These are phyloP conservation scores for Hirtodrosophila trivittata DNA, from an alignment of 2,888 invertebrate genomes.

Conservation along the genomic window DNA sequence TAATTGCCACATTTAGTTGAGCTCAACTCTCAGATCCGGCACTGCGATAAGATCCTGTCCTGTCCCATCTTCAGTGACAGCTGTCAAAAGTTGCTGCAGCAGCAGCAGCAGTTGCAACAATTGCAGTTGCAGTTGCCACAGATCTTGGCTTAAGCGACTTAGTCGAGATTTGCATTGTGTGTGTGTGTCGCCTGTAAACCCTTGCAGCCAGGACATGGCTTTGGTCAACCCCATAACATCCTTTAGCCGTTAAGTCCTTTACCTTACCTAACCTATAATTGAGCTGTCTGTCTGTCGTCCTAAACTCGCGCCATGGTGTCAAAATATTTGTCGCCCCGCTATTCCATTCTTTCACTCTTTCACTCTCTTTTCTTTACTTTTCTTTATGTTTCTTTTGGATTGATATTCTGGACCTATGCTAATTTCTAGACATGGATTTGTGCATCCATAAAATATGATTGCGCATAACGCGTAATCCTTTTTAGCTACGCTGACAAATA, in stretches of 20 bases:
- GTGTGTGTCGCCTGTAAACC: conserved; percentile 22
- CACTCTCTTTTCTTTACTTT: neutral
- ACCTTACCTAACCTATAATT: conserved; percentile 35
- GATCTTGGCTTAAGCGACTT: conserved; percentile 53
- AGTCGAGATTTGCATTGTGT: conserved; percentile 53
- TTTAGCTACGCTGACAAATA: conserved; percentile 63
- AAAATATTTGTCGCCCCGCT: conserved; percentile 54
- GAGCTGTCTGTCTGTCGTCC: conserved; percentile 28
- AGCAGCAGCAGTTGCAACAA: conserved; percentile 9
- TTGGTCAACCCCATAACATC: conserved; percentile 37
- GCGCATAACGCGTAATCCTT: conserved; percentile 59
- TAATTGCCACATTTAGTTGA: conserved; percentile 71
- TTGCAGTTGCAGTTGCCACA: conserved; percentile 9
- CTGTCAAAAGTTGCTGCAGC: neutral
- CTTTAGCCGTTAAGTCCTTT: conserved; percentile 6
- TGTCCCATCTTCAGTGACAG: conserved; percentile 3
- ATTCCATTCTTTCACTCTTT: too few species aligned
- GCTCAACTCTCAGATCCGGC: conserved; percentile 35
- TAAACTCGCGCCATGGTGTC: conserved; percentile 41
- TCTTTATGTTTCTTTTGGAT: neutral
- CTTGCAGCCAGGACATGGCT: conserved; percentile 22
- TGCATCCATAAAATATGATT: conserved; percentile 56
- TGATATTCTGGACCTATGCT: conserved; percentile 52
- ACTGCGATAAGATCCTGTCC: conserved; percentile 43
- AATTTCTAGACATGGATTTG: conserved; percentile 46